These are phyloP conservation scores for Merluccius polli DNA, from an alignment of 2,797 vertebrate species.

Conservation along the genomic window DNA sequence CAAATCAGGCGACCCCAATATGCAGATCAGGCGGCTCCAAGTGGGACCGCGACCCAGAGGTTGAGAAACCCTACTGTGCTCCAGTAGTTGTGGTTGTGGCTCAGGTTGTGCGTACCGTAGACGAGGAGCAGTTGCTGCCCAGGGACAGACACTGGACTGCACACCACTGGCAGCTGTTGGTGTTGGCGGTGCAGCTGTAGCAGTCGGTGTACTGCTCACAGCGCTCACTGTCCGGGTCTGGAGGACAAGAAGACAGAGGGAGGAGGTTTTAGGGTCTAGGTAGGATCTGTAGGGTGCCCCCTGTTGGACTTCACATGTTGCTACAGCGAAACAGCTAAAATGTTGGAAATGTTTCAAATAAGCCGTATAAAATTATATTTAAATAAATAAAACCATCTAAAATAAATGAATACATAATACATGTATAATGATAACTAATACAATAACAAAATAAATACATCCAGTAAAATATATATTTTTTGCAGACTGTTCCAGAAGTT, in stretches of 20 bases:
- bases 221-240: conserved; percentile 82
- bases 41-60: background rate
- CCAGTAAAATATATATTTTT: too few relatives aligned
- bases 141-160: conserved; percentile 81
- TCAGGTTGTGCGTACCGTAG: conserved; percentile 30
- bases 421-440: background rate
- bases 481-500: too few relatives aligned
- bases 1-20: too few relatives aligned
- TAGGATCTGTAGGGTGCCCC: background rate
- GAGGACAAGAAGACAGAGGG: background rate
- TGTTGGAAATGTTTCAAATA: background rate
- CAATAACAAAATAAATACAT: background rate
- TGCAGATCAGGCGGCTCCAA: too few relatives aligned
- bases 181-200: conserved; percentile 95
- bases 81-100: background rate
- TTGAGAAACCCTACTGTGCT: background rate
- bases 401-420: background rate
- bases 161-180: conserved; percentile 95
- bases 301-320: background rate
- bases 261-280: background rate
- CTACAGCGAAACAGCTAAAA: background rate
- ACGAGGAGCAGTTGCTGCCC: conserved; percentile 87
- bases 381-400: background rate
- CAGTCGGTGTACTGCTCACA: conserved; percentile 97
- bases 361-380: background rate